These are phyloP conservation scores for Meriones unguiculatus DNA, from an alignment of 2,113 vertebrate genomes.

Conservation along the genomic window DNA sequence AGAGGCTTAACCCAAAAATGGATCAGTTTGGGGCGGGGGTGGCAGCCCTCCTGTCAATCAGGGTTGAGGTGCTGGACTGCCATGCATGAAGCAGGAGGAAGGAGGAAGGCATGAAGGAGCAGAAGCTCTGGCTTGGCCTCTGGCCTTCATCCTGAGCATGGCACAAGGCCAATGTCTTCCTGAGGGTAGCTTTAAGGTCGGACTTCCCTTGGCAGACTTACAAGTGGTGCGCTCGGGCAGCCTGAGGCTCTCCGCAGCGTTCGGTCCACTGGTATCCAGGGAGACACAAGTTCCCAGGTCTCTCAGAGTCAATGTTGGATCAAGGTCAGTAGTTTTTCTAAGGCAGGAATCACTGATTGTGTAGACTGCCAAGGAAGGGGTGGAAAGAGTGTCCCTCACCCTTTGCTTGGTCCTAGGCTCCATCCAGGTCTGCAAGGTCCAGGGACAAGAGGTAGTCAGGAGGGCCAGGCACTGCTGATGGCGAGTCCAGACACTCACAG, in stretches of 20 bases:
- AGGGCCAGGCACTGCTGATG: not conserved
- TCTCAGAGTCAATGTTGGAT: not conserved
- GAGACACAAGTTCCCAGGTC: not conserved
- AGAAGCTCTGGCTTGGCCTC: not conserved
- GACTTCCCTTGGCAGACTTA: not conserved
- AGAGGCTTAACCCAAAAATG: not conserved
- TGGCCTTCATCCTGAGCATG: not conserved
- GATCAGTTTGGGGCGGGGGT: not conserved
- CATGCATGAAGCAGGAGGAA: not conserved
- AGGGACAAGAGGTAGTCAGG: too few species aligned
- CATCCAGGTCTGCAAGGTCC: not conserved
- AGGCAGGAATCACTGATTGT: not conserved
- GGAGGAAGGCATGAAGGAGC: not conserved
- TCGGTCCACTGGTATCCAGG: too few species aligned
- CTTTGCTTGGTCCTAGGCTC: not conserved
- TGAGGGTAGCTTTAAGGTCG: not conserved
- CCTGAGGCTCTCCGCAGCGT: not conserved
- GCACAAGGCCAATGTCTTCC: not conserved
- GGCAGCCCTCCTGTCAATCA: not conserved
- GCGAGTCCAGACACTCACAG: too few species aligned
- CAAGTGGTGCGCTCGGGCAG: fast-evolving
- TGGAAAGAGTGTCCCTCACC: not conserved
- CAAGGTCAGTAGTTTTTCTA: not conserved
- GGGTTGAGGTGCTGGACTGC: not conserved
- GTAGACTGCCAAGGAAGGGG: not conserved